Base-by-base conservation (phyloP, 2,113 vertebrate genomes). In the Periophthalmus modestus region DNA sequence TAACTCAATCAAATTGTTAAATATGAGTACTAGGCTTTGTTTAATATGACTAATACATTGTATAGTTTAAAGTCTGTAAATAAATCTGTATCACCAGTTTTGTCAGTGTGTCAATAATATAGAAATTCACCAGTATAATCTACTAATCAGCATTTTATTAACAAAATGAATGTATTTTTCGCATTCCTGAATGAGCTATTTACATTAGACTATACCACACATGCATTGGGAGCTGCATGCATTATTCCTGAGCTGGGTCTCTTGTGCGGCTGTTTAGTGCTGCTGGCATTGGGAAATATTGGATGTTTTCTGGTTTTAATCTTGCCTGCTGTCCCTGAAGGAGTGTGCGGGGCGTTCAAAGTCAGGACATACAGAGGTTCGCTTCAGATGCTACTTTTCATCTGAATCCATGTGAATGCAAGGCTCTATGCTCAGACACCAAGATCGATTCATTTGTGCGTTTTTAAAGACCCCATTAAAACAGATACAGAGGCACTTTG, bases 301-400 rank as follows among this genome's bases (percentile, higher is more conserved):
- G 73, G 73, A 81, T 82, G 75, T 85, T 82, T 81, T 80, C 43
- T 7, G 72, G 68, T 70, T 87, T 82, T 85, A 77, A 82, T 79
- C 78, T 82, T 58, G 81, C 61, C 65, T 28, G 66, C 28, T 2
- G 54, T 71, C 81, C 75, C 82, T 19, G 19, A 74, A 74, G 78
- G 74, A 81, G 58, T 36, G 0, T 16, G 59, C 0, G 48, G 77
- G 85, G 84, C 75, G 69, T 87, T 89, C 83, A 85, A 82, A 88
- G 75, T 73, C 86, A 71, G 75, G 74, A 71, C 75, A 67, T 75
- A 79, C 54, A 79, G 78, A 63, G 11, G 24, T 0, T 33, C 4
- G 12, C 65, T 66, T 47, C 15, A 66, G 62, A 66, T 39, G 62
- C 62, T 39, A 66, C 62, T 66, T 66, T 66, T 66, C 36, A 66